A percentile compares a stretch with the other conserved stretches of the same genome.
Evolutionary conservation across 2,888 invertebrate genomes (phyloP).

Genomic region (Vanessa cardui): DNA sequence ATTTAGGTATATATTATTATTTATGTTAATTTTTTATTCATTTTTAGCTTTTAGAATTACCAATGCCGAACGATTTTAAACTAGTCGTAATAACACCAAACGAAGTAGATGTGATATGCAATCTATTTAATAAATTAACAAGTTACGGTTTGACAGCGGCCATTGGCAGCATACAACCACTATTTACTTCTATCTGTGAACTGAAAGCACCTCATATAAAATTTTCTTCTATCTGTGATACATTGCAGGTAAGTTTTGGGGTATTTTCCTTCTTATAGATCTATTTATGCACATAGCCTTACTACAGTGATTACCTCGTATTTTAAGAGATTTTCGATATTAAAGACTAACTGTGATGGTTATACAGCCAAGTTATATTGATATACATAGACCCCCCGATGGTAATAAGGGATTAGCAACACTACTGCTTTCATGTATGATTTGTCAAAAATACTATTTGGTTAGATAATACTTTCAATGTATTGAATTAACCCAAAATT

Average conservation of each 20-base stretch:
- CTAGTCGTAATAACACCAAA: constrained; percentile 48
- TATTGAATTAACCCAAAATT: no score
- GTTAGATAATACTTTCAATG: no score
- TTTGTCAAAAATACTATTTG: no score
- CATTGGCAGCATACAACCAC: constrained; percentile 31
- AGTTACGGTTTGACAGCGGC: constrained; percentile 35
- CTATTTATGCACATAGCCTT: no score
- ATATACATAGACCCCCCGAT: no score
- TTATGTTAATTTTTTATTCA: not conserved
- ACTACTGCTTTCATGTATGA: no score
- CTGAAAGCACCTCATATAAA: constrained; percentile 34
- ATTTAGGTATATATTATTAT: not conserved
- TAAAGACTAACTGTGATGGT: no score
- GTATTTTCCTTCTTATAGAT: no score
- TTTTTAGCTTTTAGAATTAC: constrained; percentile 49
- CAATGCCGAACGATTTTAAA: constrained; percentile 44
- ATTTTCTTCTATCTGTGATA: constrained; percentile 16
- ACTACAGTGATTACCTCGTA: no score
- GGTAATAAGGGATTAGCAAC: no score
- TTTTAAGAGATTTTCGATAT: no score
- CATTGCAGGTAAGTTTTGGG: constrained; percentile 10
- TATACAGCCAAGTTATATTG: no score
- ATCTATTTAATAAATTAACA: constrained; percentile 29
- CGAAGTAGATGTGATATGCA: constrained; percentile 39
- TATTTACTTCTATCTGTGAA: constrained; percentile 36